These are phyloP conservation scores for Carapus acus DNA, from an alignment of 2,797 vertebrate genomes.

Conservation along the genomic window DNA sequence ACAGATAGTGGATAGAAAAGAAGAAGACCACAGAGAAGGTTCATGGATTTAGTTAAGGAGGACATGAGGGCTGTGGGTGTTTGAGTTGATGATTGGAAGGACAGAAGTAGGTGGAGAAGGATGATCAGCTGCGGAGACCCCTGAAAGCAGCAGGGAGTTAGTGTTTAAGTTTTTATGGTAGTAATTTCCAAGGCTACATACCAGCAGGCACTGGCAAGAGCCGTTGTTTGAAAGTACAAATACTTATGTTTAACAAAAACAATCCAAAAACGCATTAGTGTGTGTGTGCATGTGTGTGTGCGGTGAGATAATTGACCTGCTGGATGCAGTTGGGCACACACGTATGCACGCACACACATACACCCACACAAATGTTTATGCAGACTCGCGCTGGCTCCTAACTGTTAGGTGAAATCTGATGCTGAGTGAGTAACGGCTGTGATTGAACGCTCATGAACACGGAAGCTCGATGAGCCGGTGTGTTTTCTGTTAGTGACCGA, in stretches of 20 bases:
- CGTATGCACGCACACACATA: slow-evolving; percentile 25
- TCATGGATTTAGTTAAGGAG: neutral
- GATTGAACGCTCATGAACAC: no score
- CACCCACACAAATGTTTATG: slow-evolving; percentile 4
- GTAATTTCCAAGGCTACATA: slow-evolving; percentile 12
- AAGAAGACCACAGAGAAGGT: neutral
- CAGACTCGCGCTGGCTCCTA: slow-evolving; percentile 20
- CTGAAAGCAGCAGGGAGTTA: neutral
- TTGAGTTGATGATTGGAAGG: no score
- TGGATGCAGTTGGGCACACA: slow-evolving; percentile 31
- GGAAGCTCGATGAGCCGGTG: no score
- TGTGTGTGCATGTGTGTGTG: slow-evolving; percentile 28
- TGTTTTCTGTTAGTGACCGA: no score
- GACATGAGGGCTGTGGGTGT: no score
- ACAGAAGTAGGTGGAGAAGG: no score
- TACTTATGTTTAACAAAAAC: slow-evolving; percentile 51
- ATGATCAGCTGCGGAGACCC: neutral
- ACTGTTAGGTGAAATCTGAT: slow-evolving; percentile 36
- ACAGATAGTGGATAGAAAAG: no score
- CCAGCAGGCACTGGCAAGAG: slow-evolving; percentile 19
- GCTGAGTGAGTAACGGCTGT: slow-evolving; percentile 11
- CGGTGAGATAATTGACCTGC: slow-evolving; percentile 22
- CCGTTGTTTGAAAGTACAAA: slow-evolving; percentile 41
- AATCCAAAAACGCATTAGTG: slow-evolving; percentile 12
- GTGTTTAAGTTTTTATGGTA: no score